phyloP scores from a whole-genome alignment of 2,113 vertebrate genomes.

The Amphilophus citrinellus region DNA sequence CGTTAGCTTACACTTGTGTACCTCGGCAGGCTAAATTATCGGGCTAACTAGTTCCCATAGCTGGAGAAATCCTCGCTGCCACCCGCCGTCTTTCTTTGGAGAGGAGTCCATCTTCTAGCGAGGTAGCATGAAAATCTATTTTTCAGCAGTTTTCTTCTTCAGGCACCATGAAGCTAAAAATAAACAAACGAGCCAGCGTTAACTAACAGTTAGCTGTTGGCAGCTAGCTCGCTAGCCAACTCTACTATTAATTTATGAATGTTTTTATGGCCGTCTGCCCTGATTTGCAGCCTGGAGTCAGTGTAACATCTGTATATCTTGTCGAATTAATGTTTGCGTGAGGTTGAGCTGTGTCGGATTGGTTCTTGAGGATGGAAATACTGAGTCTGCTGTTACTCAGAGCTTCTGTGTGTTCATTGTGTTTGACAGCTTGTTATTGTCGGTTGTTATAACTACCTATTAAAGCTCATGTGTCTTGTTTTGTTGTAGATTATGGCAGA shows the following conservation, averaged over 20 bases:
- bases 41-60: conserved; percentile 37
- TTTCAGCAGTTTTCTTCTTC: neutral
- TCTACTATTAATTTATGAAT: conserved; percentile 23
- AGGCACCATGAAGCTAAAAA: neutral
- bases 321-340: neutral
- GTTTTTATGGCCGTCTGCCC: neutral
- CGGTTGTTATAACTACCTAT: neutral
- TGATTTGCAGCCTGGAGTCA: neutral
- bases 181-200: conserved; percentile 41
- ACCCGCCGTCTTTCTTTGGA: neutral
- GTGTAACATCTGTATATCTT: neutral
- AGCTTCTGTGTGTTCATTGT: conserved; percentile 28
- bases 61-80: conserved; percentile 19
- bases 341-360: neutral
- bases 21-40: conserved; percentile 48
- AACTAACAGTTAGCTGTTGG: conserved; percentile 47
- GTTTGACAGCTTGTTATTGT: conserved; percentile 32
- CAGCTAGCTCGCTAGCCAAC: conserved; percentile 53
- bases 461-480: conserved; percentile 37
- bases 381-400: conserved; percentile 56
- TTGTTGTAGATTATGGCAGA: conserved; percentile 80
- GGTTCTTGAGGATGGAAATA: conserved; percentile 67
- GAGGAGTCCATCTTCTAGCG: conserved; percentile 22
- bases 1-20: conserved; percentile 56
- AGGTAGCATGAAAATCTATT: conserved; percentile 36